phyloP scores from a whole-genome alignment of 1,140 invertebrate genomes.

The Microplitis demolitor region DNA sequence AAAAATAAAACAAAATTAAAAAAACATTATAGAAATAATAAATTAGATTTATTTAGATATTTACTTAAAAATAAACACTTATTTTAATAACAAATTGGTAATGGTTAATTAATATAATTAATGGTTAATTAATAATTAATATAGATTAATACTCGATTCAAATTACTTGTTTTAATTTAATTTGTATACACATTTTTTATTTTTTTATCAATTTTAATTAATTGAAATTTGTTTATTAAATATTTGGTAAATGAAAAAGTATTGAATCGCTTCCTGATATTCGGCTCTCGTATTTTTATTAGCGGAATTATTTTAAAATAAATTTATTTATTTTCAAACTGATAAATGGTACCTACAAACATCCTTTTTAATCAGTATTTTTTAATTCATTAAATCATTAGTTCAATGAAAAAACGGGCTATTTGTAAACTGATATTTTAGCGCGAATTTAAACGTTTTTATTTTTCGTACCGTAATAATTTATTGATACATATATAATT shows the following conservation, averaged over 20 bases:
- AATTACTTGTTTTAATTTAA: constrained; percentile 33
- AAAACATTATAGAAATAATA: neutral
- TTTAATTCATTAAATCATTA: too few relatives aligned
- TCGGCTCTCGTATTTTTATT: too few relatives aligned
- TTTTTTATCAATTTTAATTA: neutral
- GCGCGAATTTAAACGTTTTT: neutral
- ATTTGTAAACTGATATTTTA: neutral
- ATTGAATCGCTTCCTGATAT: too few relatives aligned
- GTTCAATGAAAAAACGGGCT: too few relatives aligned
- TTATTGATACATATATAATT: too few relatives aligned
- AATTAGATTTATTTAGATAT: neutral
- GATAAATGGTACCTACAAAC: too few relatives aligned
- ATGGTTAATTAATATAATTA: constrained; percentile 43
- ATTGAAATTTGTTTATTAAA: neutral
- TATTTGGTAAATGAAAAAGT: too few relatives aligned
- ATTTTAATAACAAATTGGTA: constrained; percentile 37
- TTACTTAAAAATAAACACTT: neutral
- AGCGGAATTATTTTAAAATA: too few relatives aligned
- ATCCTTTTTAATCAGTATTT: too few relatives aligned
- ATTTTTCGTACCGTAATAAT: too few relatives aligned
- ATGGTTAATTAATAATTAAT: constrained; percentile 44
- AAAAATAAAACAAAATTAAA: neutral
- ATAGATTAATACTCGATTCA: constrained; percentile 46
- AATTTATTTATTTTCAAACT: too few relatives aligned
- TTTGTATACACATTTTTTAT: neutral